phyloP scores from a whole-genome alignment of 2,888 invertebrate genomes.

The Ctena decussata region DNA sequence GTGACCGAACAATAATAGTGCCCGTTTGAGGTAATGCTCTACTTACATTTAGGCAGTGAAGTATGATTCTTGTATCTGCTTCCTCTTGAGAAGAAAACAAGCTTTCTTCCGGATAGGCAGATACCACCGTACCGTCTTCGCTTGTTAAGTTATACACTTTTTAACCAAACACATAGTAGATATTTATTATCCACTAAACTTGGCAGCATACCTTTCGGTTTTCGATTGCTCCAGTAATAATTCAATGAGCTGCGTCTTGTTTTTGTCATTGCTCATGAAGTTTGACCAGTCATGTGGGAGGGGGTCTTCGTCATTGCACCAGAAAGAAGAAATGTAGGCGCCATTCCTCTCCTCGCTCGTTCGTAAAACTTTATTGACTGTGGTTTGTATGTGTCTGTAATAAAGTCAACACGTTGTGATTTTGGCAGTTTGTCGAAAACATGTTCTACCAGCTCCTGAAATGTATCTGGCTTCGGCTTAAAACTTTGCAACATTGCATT shows the following conservation, averaged over 20 bases:
- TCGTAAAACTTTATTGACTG: conserved; percentile 9
- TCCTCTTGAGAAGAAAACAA: background rate
- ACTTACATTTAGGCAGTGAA: background rate
- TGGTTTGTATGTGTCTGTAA: conserved; percentile 9
- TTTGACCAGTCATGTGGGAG: background rate
- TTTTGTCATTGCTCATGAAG: background rate
- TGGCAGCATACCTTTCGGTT: background rate
- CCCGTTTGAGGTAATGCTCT: background rate
- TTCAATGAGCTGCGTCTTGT: background rate
- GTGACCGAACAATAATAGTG: conserved; percentile 4
- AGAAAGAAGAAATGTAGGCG: background rate
- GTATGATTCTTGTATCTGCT: background rate
- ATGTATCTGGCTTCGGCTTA: background rate
- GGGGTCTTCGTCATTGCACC: background rate
- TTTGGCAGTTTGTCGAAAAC: conserved; percentile 1
- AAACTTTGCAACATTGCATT: background rate
- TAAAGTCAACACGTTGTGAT: background rate
- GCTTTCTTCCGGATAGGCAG: background rate
- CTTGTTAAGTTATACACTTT: background rate
- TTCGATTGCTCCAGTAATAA: background rate
- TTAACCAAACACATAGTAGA: background rate
- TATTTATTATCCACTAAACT: background rate
- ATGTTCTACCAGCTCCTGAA: conserved; percentile 2
- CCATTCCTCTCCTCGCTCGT: background rate
- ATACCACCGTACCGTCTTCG: background rate